Conservation (phyloP, 2,888 invertebrate species). For the Daptonema setosum region DNA sequence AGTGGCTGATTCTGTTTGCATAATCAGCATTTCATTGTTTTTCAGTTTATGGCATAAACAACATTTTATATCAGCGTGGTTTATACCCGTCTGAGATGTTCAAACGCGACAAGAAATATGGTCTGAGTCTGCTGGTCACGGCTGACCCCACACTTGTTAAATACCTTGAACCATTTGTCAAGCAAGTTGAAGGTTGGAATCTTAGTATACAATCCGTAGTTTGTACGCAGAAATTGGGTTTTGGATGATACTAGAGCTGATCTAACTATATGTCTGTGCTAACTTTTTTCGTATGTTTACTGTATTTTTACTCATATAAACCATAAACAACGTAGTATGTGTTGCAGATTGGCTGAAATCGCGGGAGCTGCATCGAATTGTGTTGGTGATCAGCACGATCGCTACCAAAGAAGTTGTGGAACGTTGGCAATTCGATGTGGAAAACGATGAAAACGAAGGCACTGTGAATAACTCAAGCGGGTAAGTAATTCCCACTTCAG, state of each 20-base stretch:
- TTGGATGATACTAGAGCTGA: no score
- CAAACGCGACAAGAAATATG: slow-evolving; percentile 68
- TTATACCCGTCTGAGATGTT: slow-evolving; percentile 84
- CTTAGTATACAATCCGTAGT: no score
- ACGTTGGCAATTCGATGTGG: slow-evolving; percentile 86
- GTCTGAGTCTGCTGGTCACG: slow-evolving; percentile 66
- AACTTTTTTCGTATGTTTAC: no score
- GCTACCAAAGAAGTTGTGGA: slow-evolving; percentile 77
- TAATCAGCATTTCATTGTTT: background rate
- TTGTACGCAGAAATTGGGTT: no score
- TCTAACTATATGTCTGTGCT: no score
- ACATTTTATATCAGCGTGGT: slow-evolving; percentile 85
- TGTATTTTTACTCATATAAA: no score
- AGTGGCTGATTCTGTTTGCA: no score
- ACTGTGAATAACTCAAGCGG: no score
- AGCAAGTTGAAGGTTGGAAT: slow-evolving; percentile 35
- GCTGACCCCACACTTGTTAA: slow-evolving; percentile 64
- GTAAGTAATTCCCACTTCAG: no score
- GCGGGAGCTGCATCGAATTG: slow-evolving; percentile 67
- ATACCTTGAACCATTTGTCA: slow-evolving; percentile 57
- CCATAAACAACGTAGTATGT: no score
- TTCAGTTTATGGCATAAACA: slow-evolving; percentile 53
- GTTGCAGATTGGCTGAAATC: slow-evolving; percentile 63
- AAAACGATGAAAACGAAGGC: slow-evolving; percentile 30
- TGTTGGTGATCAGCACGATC: slow-evolving; percentile 67